Percentiles rank a stretch among this genome's conserved stretches.
Conservation (phyloP, 2,113 vertebrate genomes). For the Motacilla tschutschensis region DNA sequence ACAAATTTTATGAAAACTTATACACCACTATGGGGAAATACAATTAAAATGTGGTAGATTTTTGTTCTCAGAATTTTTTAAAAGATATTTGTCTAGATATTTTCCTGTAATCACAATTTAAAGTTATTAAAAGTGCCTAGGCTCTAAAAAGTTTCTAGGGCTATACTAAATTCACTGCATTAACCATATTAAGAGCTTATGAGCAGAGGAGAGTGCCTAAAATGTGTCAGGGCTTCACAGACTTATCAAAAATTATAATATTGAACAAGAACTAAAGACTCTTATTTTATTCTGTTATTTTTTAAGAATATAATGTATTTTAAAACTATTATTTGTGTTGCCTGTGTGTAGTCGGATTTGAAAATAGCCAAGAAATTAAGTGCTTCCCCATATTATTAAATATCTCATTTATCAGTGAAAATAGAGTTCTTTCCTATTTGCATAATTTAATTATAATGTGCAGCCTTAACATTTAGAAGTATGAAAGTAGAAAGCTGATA, state of each 20-base stretch:
- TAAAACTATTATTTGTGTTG: not conserved
- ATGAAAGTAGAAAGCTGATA: conserved; percentile 28
- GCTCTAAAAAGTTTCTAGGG: not conserved
- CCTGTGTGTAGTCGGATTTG: not conserved
- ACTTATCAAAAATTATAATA: conserved; percentile 6
- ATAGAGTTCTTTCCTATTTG: not conserved
- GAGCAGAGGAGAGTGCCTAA: not conserved
- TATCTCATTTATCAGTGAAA: conserved; percentile 4
- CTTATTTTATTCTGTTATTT: not conserved
- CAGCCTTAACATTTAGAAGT: conserved; percentile 39
- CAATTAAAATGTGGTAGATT: not conserved
- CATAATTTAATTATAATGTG: conserved; percentile 31
- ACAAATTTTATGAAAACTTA: not conserved
- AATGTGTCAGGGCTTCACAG: not conserved
- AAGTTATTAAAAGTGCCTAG: not conserved
- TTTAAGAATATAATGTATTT: not conserved
- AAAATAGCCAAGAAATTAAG: conserved; percentile 16
- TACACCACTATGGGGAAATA: not conserved
- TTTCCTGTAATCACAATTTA: not conserved
- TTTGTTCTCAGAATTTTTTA: not conserved
- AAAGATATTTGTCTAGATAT: not conserved
- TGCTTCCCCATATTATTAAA: not conserved
- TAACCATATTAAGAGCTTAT: not conserved
- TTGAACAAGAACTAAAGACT: not conserved
- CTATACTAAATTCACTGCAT: not conserved